Evolutionary conservation across 2,797 vertebrate genomes (phyloP).

Genomic region (Rhinatrema bivittatum): DNA sequence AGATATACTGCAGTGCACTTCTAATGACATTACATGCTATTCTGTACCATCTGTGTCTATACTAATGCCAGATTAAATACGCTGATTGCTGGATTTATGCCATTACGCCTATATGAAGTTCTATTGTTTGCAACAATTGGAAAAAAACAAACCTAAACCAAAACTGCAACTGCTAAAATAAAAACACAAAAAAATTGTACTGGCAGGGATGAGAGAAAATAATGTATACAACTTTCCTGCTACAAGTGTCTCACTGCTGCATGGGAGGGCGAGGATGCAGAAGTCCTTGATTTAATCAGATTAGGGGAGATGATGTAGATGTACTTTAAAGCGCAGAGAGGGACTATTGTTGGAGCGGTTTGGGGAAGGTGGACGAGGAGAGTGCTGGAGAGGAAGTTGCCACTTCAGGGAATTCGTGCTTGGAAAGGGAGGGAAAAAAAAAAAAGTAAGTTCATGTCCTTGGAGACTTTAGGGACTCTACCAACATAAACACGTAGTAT

Average conservation of each 20-base stretch:
- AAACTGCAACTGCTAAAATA: neutral
- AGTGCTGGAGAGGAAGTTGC: conserved; percentile 3
- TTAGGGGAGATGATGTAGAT: conserved; percentile 63
- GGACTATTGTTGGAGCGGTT: conserved; percentile 40
- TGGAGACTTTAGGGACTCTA: neutral
- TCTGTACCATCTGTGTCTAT: neutral
- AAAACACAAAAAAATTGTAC: no score
- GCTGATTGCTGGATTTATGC: conserved; percentile 10
- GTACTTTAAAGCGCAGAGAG: conserved; percentile 68
- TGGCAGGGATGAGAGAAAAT: no score
- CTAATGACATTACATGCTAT: no score
- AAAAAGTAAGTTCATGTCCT: conserved; percentile 12
- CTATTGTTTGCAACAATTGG: no score
- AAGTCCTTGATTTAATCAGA: conserved; percentile 56
- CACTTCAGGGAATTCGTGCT: conserved; percentile 7
- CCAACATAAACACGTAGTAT: no score
- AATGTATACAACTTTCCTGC: no score
- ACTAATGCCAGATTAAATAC: conserved; percentile 29
- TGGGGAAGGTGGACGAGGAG: conserved; percentile 2
- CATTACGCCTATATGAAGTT: conserved; percentile 22
- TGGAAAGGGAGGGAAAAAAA: neutral
- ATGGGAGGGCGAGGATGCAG: no score
- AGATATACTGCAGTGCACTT: no score
- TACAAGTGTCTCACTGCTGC: no score
- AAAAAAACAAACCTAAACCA: no score